These are phyloP conservation scores for Cantharis flavilabris DNA, from an alignment of 2,888 invertebrate species.

Conservation along the genomic window DNA sequence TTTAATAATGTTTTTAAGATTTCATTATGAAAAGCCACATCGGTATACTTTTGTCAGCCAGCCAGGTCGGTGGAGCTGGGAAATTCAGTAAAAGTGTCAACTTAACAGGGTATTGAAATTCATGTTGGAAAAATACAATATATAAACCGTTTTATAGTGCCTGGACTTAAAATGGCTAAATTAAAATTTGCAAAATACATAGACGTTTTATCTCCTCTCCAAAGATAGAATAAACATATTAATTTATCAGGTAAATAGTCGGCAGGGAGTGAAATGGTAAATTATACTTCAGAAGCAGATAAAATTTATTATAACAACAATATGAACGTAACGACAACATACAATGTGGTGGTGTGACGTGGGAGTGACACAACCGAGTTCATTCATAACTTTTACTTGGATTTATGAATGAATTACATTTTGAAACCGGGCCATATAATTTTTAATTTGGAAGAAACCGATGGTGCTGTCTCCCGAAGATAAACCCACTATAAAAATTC, in stretches of 20 bases:
- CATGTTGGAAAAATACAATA: background rate
- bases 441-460: background rate
- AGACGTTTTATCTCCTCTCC: too few species aligned
- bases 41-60: background rate
- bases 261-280: too few species aligned
- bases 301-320: background rate
- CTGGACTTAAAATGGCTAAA: too few species aligned
- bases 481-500: background rate
- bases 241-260: too few species aligned
- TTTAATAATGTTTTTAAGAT: background rate
- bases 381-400: background rate
- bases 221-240: too few species aligned
- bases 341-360: background rate
- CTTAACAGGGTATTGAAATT: background rate
- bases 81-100: background rate
- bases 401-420: background rate
- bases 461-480: background rate
- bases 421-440: background rate
- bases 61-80: too few species aligned
- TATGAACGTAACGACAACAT: background rate
- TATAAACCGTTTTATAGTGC: too few species aligned
- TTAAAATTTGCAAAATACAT: too few species aligned
- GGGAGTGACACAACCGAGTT: background rate
- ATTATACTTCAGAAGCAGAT: too few species aligned
- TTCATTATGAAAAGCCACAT: background rate